Conservation (phyloP, 2,888 invertebrate species). For the Cynaeus angustus region DNA sequence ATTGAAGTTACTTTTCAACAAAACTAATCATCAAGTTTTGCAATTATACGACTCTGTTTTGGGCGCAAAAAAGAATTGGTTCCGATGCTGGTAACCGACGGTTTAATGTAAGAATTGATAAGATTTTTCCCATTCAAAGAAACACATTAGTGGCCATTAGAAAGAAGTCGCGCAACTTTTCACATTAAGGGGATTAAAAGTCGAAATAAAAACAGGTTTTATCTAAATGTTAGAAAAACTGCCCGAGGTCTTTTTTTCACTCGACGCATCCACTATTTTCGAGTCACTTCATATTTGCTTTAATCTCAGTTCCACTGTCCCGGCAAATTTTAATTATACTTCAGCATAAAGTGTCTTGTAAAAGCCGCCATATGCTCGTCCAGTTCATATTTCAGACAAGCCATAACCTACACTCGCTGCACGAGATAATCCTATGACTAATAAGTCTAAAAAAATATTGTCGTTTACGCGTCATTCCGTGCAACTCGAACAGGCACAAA, state of each 20-base stretch:
- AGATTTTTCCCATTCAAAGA: constrained; percentile 26
- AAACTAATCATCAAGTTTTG: constrained; percentile 34
- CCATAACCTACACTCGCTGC: constrained; percentile 8
- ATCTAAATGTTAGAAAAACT: background rate
- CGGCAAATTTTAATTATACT: background rate
- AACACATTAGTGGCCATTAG: constrained; percentile 31
- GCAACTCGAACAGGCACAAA: background rate
- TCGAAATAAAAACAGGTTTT: background rate
- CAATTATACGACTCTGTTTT: constrained; percentile 19
- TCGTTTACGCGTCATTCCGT: background rate
- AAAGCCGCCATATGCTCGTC: background rate
- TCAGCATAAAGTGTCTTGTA: too few relatives aligned
- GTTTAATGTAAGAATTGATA: constrained; percentile 10
- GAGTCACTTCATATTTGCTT: too few relatives aligned
- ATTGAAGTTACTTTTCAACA: constrained; percentile 13
- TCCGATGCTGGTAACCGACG: too few relatives aligned
- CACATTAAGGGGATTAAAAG: constrained; percentile 7
- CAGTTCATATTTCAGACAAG: constrained; percentile 1
- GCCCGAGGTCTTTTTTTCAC: too few relatives aligned
- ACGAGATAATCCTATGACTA: background rate
- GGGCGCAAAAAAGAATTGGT: background rate
- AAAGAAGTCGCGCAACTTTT: constrained; percentile 18
- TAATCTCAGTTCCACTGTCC: background rate
- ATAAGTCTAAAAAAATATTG: background rate
- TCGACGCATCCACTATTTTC: too few relatives aligned